phyloP scores from a whole-genome alignment of 2,113 vertebrate genomes.

The Microtus oregoni region DNA sequence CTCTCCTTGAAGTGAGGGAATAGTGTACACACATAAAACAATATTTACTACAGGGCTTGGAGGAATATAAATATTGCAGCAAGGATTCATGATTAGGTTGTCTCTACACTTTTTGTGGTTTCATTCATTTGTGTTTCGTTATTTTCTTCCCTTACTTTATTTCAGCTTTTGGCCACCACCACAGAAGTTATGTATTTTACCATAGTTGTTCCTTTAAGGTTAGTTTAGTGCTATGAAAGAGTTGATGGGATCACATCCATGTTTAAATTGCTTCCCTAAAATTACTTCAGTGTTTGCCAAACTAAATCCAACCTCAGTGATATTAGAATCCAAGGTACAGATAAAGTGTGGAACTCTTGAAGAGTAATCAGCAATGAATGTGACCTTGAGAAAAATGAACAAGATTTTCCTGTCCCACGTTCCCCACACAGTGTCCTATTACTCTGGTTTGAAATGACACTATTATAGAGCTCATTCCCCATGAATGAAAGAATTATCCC shows the following conservation, averaged over 20 bases:
- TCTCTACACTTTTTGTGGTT: conserved; percentile 41
- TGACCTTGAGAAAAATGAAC: conserved; percentile 61
- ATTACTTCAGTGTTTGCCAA: not conserved
- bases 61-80: conserved; percentile 64
- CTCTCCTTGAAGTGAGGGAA: conserved; percentile 69
- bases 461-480: conserved; percentile 76
- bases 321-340: not conserved
- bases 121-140: conserved; percentile 47
- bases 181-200: not conserved
- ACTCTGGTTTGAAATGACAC: conserved; percentile 63
- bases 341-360: conserved; percentile 49
- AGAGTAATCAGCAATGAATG: conserved; percentile 20
- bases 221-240: conserved; percentile 19
- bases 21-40: conserved; percentile 59
- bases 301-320: not conserved
- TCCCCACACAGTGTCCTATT: conserved; percentile 56
- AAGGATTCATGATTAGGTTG: conserved; percentile 59
- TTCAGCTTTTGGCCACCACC: conserved; percentile 1
- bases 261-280: conserved; percentile 13
- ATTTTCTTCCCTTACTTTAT: not conserved
- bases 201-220: not conserved
- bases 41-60: conserved; percentile 46
- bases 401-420: conserved; percentile 31
- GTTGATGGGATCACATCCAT: not conserved
- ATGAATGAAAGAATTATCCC: conserved; percentile 80